Base-by-base conservation (phyloP, 2,113 vertebrate species). In the Xenotilapia caudafasciata region DNA sequence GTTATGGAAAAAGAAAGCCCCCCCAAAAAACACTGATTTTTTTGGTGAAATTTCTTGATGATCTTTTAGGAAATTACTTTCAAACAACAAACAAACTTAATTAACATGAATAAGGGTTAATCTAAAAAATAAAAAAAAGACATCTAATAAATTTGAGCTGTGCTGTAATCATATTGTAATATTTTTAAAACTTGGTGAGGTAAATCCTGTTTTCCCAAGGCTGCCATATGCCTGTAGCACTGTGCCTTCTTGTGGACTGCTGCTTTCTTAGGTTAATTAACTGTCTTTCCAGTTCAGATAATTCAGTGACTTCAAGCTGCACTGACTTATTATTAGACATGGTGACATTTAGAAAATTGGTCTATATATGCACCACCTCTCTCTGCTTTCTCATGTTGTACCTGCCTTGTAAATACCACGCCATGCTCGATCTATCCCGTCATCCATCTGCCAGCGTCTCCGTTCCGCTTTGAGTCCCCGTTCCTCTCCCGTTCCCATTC, bases 391-490 rank as follows among this genome's bases (percentile, higher is more conserved):
- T 79, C 49, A 54, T 19, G 65, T 47, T 80, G 9, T 68, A 80
- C 84, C 49, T 62, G 83, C n/a, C 89, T 90, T 87, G 68, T 23
- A 90, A 89, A 93, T 88, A 84, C 54, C 68, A 80, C 8, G 80
- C 77, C 77, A 26, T 70, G 83, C 85, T 85, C 2, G 3, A 87
- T 86, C 77, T 85, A 17, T 60, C 75, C 79, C 81, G 42, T 79
- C 83, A 90, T 92, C 88, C 80, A 88, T 94, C 90, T 90, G 56
- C 68, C 60, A 21, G 14, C 15, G 49, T 82, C 73, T 86, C 47
- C 17, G 38, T 89, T 38, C 77, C 28, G 60, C 83, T 80, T 58
- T 86, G 79, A 84, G 68, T 84, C 75, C 77, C 70, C 12, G 11
- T 54, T 86, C 80, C 35, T 70, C 75, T 84, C 49, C 68, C 10